Evolutionary conservation across 2,888 invertebrate genomes (phyloP).

Genomic region (Nomada ferruginata): DNA sequence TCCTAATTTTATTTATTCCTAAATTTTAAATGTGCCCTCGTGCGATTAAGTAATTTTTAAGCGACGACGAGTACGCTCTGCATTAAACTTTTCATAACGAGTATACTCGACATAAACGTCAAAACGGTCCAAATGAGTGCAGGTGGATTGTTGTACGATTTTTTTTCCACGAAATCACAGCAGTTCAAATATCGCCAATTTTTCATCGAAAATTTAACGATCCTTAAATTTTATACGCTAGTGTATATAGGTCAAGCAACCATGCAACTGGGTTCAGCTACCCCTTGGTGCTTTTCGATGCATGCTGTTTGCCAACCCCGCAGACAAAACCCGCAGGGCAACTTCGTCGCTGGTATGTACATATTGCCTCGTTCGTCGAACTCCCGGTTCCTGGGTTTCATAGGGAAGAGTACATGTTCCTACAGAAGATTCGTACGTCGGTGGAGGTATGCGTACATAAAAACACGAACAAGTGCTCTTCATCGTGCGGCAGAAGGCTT

Average conservation of each 20-base stretch:
- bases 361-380: conserved; percentile 67
- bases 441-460: conserved; percentile 6
- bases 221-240: conserved; percentile 1
- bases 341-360: conserved; percentile 66
- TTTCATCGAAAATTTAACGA: no score
- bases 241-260: conserved; percentile 60
- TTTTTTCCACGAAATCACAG: no score
- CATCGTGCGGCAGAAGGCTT: conserved; percentile 47
- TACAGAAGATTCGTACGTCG: conserved; percentile 21
- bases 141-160: no score
- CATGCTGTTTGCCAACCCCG: conserved; percentile 75
- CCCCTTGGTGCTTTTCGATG: conserved; percentile 74
- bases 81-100: not conserved
- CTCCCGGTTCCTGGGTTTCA: conserved; percentile 13
- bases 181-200: no score
- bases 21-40: no score
- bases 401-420: not conserved
- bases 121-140: no score
- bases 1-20: no score
- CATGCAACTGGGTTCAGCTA: conserved; percentile 54
- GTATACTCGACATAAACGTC: no score
- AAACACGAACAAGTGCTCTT: conserved; percentile 33
- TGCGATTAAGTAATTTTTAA: no score
- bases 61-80: not conserved
- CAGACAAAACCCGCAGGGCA: conserved; percentile 61